phyloP scores from a whole-genome alignment of 2,113 vertebrate species.

The Buteo buteo region DNA sequence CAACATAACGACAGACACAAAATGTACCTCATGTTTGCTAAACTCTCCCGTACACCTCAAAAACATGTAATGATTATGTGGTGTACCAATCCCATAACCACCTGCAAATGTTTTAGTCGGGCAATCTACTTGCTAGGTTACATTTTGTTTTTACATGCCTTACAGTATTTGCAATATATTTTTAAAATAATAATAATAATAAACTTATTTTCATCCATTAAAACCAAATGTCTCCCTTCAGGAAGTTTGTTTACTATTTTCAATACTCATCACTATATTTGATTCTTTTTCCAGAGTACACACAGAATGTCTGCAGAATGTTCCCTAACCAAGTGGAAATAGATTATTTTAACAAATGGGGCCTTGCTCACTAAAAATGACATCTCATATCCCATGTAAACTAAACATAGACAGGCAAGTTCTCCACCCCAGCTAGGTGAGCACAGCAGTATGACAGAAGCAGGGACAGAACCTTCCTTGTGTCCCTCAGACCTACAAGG shows the following conservation, averaged over 20 bases:
- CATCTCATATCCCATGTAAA: neutral
- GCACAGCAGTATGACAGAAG: neutral
- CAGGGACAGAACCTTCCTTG: neutral
- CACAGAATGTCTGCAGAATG: slow-evolving; percentile 30
- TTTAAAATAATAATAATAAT: slow-evolving; percentile 39
- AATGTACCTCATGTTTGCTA: neutral
- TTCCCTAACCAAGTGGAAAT: slow-evolving; percentile 38
- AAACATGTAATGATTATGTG: neutral
- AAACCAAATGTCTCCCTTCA: neutral
- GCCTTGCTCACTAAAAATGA: neutral
- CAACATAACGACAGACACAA: neutral
- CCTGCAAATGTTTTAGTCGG: neutral
- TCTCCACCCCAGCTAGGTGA: neutral
- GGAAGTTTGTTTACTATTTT: slow-evolving; percentile 53
- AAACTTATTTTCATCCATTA: slow-evolving; percentile 44
- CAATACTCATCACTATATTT: slow-evolving; percentile 47
- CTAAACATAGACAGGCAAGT: neutral
- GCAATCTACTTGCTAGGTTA: neutral
- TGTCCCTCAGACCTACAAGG: neutral
- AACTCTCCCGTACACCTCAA: neutral
- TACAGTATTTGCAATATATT: slow-evolving; percentile 33
- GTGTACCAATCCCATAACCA: neutral
- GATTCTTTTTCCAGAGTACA: slow-evolving; percentile 44
- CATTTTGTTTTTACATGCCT: slow-evolving; percentile 25
- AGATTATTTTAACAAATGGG: slow-evolving; percentile 31